These are phyloP conservation scores for Archips crataeganus DNA, from an alignment of 2,888 invertebrate species.

Conservation along the genomic window DNA sequence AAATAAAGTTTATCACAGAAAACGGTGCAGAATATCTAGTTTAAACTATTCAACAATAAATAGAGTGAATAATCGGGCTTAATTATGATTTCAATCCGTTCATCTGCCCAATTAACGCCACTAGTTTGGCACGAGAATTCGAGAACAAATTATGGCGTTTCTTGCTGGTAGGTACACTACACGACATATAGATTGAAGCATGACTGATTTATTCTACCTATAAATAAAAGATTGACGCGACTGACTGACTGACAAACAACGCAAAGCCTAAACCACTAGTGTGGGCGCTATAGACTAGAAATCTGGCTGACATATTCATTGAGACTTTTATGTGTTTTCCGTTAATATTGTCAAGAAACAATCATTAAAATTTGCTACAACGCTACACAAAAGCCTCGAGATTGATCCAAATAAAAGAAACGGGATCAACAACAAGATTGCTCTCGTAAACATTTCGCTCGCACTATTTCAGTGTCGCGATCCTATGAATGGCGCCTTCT, in stretches of 20 bases:
- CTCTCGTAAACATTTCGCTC: slow-evolving; percentile 32
- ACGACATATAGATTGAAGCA: too few relatives aligned
- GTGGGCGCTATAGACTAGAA: too few relatives aligned
- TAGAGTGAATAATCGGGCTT: slow-evolving; percentile 7
- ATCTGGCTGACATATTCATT: too few relatives aligned
- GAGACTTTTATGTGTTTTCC: too few relatives aligned
- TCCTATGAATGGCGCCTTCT: slow-evolving; percentile 22
- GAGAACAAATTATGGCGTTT: slow-evolving; percentile 1
- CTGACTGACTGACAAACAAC: too few relatives aligned
- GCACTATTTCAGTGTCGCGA: slow-evolving; percentile 25
- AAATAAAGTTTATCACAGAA: background rate
- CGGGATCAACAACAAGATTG: slow-evolving; percentile 5
- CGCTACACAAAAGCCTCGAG: background rate
- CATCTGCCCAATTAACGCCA: slow-evolving; percentile 14
- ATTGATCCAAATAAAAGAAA: slow-evolving; percentile 21
- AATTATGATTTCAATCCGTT: slow-evolving; percentile 18
- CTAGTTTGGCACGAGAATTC: background rate
- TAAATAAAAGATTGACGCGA: too few relatives aligned
- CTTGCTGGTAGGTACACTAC: background rate
- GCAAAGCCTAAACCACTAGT: too few relatives aligned
- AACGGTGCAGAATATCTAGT: background rate
- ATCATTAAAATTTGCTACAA: background rate
- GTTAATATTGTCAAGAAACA: too few relatives aligned
- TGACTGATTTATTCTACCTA: too few relatives aligned
- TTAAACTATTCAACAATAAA: background rate